These are phyloP conservation scores for Pangasius mekongensis DNA, from an alignment of 2,797 vertebrate species.

Conservation along the genomic window DNA sequence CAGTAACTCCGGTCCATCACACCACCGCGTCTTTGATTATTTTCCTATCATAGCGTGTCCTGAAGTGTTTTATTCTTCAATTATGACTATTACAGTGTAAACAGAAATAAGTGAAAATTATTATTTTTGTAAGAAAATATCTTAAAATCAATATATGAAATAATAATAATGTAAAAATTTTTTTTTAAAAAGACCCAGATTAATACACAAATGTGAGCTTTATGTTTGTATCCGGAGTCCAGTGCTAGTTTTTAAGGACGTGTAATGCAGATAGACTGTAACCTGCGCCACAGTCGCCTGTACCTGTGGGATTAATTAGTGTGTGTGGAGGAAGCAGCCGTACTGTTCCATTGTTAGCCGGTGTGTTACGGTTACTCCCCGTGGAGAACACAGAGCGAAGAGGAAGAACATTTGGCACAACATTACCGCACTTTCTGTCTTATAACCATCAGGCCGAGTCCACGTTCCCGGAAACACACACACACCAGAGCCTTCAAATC, in stretches of 20 bases:
- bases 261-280: slow-evolving; percentile 33
- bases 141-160: background rate
- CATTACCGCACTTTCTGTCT: slow-evolving; percentile 25
- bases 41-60: background rate
- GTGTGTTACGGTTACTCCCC: slow-evolving; percentile 21
- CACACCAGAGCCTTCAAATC: background rate
- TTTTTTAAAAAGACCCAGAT: background rate
- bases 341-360: slow-evolving; percentile 42
- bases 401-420: slow-evolving; percentile 42
- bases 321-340: slow-evolving; percentile 38
- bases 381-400: slow-evolving; percentile 11
- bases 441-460: slow-evolving; percentile 17
- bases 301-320: slow-evolving; percentile 55
- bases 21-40: background rate
- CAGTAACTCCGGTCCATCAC: background rate
- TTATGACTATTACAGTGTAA: background rate
- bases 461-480: background rate
- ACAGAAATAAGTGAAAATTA: background rate
- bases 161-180: no score
- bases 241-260: background rate
- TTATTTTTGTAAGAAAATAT: background rate
- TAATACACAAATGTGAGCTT: background rate
- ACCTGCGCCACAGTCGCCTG: slow-evolving; percentile 13
- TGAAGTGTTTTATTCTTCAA: background rate
- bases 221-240: background rate